These are phyloP conservation scores for Leucozona laternaria DNA, from an alignment of 2,888 invertebrate genomes.

Conservation along the genomic window DNA sequence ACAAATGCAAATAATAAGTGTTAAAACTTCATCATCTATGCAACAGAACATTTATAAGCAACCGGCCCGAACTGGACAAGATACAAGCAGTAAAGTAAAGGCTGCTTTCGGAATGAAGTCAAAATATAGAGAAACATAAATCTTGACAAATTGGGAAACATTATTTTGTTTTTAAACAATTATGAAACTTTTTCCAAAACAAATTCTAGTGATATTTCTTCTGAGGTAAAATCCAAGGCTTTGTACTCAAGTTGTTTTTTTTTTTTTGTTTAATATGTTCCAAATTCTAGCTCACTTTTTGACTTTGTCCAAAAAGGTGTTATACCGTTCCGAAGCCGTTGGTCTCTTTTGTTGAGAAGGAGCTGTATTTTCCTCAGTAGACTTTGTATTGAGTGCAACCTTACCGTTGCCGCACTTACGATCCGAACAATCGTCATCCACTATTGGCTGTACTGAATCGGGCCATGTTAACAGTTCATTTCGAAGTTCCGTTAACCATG, in stretches of 20 bases:
- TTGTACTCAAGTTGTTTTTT: too few species aligned
- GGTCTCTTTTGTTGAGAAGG: slow-evolving; percentile 78
- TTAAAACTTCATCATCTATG: too few species aligned
- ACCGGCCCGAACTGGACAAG: too few species aligned
- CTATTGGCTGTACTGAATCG: slow-evolving; percentile 78
- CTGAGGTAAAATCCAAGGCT: background rate
- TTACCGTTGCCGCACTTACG: slow-evolving; percentile 25
- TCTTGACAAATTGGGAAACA: too few species aligned
- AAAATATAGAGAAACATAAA: too few species aligned
- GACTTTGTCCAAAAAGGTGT: slow-evolving; percentile 82
- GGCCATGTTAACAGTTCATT: slow-evolving; percentile 81
- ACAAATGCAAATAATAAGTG: too few species aligned
- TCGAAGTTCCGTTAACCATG: slow-evolving; percentile 82
- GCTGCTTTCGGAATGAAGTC: too few species aligned
- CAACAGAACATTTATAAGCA: too few species aligned
- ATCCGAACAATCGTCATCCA: slow-evolving; percentile 76
- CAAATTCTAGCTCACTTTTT: slow-evolving; percentile 78
- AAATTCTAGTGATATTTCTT: too few species aligned
- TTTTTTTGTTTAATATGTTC: background rate
- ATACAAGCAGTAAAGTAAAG: too few species aligned
- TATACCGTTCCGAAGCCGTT: slow-evolving; percentile 81
- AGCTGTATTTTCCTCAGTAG: slow-evolving; percentile 22
- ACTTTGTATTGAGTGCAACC: background rate
- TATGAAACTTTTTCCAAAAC: too few species aligned
- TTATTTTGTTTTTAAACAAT: too few species aligned